Percentiles rank a stretch among this genome's conserved stretches.
phyloP scores from a whole-genome alignment of 1,140 invertebrate genomes.

The Agrilus planipennis region DNA sequence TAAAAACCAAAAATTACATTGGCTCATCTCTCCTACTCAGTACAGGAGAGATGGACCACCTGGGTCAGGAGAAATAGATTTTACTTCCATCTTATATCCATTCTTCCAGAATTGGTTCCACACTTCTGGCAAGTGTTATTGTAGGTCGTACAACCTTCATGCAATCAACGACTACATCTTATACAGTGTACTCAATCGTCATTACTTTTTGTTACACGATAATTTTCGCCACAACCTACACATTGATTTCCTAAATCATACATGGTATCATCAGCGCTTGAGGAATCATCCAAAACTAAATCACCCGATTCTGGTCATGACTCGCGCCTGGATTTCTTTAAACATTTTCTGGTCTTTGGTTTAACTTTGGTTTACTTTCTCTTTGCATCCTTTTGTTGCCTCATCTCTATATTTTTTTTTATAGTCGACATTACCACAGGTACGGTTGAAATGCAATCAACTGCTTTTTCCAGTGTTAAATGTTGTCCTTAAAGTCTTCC shows the following conservation, averaged over 20 bases:
- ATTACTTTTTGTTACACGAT: not conserved
- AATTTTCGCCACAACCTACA: not conserved
- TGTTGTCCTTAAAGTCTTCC: not conserved
- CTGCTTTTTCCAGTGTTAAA: not conserved
- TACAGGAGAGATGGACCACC: not conserved
- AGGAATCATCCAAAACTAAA: not conserved
- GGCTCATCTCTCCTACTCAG: not conserved
- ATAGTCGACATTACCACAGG: not conserved
- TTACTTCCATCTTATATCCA: not conserved
- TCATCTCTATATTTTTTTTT: slow-evolving; percentile 1
- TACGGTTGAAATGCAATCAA: too few relatives aligned
- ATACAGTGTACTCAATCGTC: not conserved
- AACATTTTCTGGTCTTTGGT: not conserved
- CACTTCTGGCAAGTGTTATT: not conserved
- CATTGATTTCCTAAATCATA: not conserved
- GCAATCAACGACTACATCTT: not conserved
- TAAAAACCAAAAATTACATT: not conserved
- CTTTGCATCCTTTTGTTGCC: not conserved
- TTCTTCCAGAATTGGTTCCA: not conserved
- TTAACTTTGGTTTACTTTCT: not conserved
- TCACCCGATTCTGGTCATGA: not conserved
- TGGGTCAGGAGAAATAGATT: not conserved
- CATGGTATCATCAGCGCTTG: not conserved
- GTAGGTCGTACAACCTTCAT: not conserved
- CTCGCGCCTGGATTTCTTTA: not conserved